A percentile compares a stretch with the other conserved stretches of the same genome.
Conservation (phyloP, 2,797 vertebrate species). For the Chelidonichthys spinosus region DNA sequence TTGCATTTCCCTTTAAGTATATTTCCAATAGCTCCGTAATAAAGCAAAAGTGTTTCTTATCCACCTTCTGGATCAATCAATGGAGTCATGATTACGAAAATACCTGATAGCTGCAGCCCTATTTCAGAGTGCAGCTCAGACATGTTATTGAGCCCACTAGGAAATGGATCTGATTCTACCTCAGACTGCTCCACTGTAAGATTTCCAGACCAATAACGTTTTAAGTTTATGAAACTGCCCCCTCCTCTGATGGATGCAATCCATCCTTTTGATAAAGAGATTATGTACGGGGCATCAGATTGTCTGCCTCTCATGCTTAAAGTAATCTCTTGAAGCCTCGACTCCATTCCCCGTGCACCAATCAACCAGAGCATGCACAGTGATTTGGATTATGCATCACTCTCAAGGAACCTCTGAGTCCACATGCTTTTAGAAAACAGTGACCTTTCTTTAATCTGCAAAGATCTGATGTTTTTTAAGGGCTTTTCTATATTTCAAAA, state of each 20-base stretch:
- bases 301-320: constrained; percentile 27
- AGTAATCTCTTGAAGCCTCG: constrained; percentile 28
- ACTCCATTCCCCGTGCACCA: constrained; percentile 29
- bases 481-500: constrained; percentile 21
- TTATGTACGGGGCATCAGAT: constrained; percentile 32
- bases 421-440: constrained; percentile 19
- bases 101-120: background rate
- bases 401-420: constrained; percentile 33
- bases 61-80: background rate
- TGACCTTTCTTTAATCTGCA: constrained; percentile 58
- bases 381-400: constrained; percentile 47
- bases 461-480: constrained; percentile 30
- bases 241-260: constrained; percentile 21
- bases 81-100: background rate
- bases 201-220: constrained; percentile 8
- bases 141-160: background rate
- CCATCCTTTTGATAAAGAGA: constrained; percentile 28
- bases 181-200: constrained; percentile 11
- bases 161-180: constrained; percentile 1
- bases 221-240: constrained; percentile 20
- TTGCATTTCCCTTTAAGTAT: background rate
- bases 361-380: constrained; percentile 47
- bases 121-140: background rate
- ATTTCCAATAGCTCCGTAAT: background rate
- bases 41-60: background rate